Conservation (phyloP, 2,113 vertebrate species). For the Cercopithecus mona region DNA sequence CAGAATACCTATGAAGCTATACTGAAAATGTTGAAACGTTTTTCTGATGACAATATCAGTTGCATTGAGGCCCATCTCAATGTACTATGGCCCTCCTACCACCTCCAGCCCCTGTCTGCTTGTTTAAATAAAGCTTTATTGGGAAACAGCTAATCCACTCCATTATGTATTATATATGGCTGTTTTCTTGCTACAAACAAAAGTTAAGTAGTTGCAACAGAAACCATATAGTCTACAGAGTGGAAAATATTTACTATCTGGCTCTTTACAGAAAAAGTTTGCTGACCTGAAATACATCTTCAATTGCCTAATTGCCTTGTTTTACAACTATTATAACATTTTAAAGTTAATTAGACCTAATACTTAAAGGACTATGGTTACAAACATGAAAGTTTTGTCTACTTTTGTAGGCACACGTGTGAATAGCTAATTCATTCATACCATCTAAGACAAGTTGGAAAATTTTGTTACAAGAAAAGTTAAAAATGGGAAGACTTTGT, state of each 20-base stretch:
- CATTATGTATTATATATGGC: neutral
- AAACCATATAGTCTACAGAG: neutral
- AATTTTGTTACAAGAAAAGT: neutral
- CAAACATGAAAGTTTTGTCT: neutral
- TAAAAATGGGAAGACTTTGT: neutral
- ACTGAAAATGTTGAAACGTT: neutral
- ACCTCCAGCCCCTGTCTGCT: neutral
- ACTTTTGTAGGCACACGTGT: neutral
- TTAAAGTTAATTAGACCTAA: neutral
- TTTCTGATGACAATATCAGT: neutral
- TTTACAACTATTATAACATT: neutral
- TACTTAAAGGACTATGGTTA: neutral
- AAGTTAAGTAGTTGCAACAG: neutral
- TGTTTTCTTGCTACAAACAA: neutral
- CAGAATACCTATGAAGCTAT: neutral
- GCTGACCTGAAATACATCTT: neutral
- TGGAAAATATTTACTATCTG: neutral
- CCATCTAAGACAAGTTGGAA: neutral
- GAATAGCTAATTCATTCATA: neutral
- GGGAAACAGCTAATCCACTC: neutral
- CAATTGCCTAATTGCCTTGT: slow-evolving; percentile 56
- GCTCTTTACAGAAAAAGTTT: neutral
- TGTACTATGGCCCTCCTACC: neutral
- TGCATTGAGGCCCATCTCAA: neutral
- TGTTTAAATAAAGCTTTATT: neutral